Base-by-base conservation (phyloP, 2,797 vertebrate genomes). In the Gallinago stenura region DNA sequence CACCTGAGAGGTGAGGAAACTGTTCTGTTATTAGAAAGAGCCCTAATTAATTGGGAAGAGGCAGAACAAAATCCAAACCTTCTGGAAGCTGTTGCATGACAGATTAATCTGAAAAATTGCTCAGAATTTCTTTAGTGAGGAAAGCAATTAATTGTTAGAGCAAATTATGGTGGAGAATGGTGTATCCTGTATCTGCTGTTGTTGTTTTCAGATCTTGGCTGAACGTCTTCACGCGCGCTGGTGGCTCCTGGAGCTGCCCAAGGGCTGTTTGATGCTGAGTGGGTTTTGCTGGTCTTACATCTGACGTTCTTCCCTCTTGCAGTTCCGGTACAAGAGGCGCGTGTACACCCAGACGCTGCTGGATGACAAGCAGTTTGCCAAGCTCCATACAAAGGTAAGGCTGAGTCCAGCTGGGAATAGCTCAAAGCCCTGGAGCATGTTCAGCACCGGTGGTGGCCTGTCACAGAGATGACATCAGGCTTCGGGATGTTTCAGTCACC, bases 251-350 rank as follows among this genome's bases (percentile, higher is more conserved):
- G 57, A 56, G 57, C 37, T 8, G 25, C 66, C 54, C 0, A 2
- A 35, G 70, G 20, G 58, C 4, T 0, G 39, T 22, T 43, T 51
- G 77, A 3, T 22, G n/a, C 72, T 15, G 26, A 10, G 56, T 28
- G 79, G 35, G 35, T 41, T 56, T 25, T 48, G 79, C 33, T 60
- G 51, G 9, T n/a, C 83, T 85, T 41, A 51, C 19, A 0, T 35
- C 41, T 88, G 79, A 30, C 28, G 0, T 53, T 79, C 57, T 93
- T 71, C 43, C 77, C 41, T 71, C 68, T 95, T 93, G 69, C 98
- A 99, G 99, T 99, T 99, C 96, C 99, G 99, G 81, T 99, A 99
- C 97, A 99, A 99, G 96, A 98, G 99, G 91, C 98, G 99, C 43
- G 99, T 99, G 73, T 99, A 99, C 97, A 99, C 98, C 87, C 99